These are phyloP conservation scores for Enteromius thamalakanensis DNA, from an alignment of 2,797 vertebrate genomes.

Conservation along the genomic window DNA sequence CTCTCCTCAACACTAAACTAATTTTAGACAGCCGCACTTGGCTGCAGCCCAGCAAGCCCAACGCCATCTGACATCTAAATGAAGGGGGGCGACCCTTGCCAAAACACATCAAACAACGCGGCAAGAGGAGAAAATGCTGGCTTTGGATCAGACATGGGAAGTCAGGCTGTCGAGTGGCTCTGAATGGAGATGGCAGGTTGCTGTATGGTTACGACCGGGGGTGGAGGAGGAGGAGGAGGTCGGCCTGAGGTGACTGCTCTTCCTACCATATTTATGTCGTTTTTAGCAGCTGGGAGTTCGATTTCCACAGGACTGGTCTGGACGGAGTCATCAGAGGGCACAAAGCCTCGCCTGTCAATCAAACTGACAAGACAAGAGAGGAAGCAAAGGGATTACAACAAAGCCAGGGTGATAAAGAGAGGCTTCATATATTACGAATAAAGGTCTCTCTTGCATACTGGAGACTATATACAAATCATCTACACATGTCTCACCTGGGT, in stretches of 20 bases:
- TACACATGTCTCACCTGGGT: slow-evolving; percentile 82
- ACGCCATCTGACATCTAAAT: not conserved
- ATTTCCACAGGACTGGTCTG: slow-evolving; percentile 74
- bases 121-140: slow-evolving; percentile 19
- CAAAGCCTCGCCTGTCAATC: slow-evolving; percentile 92
- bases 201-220: slow-evolving; percentile 59
- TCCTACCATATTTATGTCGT: slow-evolving; percentile 89
- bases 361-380: slow-evolving; percentile 75
- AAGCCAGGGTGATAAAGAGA: not conserved
- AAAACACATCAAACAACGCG: slow-evolving; percentile 49
- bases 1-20: slow-evolving; percentile 1
- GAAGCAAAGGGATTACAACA: not conserved
- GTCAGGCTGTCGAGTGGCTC: slow-evolving; percentile 48
- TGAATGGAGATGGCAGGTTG: slow-evolving; percentile 36
- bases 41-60: not conserved
- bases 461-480: not conserved
- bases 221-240: slow-evolving; percentile 56
- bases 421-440: not conserved
- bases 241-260: slow-evolving; percentile 67
- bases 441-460: not conserved
- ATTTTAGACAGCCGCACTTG: not conserved
- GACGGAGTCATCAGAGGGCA: slow-evolving; percentile 76
- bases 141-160: slow-evolving; percentile 57
- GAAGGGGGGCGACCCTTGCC: not conserved
- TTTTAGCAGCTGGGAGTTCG: slow-evolving; percentile 79